A percentile compares a stretch with the other conserved stretches of the same genome.
phyloP scores from a whole-genome alignment of 2,797 vertebrate genomes.

The Neostethus bicornis region DNA sequence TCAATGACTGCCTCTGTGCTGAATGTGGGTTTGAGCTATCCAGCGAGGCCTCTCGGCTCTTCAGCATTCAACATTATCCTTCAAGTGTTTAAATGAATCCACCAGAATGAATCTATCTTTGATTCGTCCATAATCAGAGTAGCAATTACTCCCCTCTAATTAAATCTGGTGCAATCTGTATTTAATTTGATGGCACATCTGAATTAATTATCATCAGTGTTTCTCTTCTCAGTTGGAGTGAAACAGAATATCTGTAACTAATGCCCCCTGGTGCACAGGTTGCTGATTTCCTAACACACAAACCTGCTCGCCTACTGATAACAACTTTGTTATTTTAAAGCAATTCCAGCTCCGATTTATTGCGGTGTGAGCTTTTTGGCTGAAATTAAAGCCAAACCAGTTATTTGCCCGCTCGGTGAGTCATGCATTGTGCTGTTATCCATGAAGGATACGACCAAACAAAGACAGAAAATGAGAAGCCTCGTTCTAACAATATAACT shows the following conservation, averaged over 20 bases:
- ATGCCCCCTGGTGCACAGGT: neutral
- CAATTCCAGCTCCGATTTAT: constrained; percentile 34
- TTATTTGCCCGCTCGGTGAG: constrained; percentile 27
- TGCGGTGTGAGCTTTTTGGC: constrained; percentile 22
- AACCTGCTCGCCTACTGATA: constrained; percentile 2
- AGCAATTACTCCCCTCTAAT: constrained; percentile 52
- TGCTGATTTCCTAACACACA: neutral
- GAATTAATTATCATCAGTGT: constrained; percentile 46
- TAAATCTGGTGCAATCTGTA: constrained; percentile 46
- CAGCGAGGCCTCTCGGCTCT: constrained; percentile 5
- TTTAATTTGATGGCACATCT: constrained; percentile 53
- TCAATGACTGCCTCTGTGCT: constrained; percentile 42
- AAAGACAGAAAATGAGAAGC: neutral
- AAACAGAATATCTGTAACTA: constrained; percentile 41
- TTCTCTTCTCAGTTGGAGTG: constrained; percentile 27
- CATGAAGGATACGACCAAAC: constrained; percentile 5
- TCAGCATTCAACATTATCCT: constrained; percentile 3
- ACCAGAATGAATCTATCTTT: constrained; percentile 23
- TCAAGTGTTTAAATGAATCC: constrained; percentile 27
- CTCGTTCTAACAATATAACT: too few species aligned
- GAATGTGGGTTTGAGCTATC: constrained; percentile 20
- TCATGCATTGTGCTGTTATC: constrained; percentile 34
- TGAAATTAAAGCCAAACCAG: constrained; percentile 3
- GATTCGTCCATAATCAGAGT: constrained; percentile 44
- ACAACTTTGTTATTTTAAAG: neutral